Evolutionary conservation across 1,140 invertebrate genomes (phyloP), one percentile per base, ranked within the genome.

Genomic region (Chelonus insularis): DNA sequence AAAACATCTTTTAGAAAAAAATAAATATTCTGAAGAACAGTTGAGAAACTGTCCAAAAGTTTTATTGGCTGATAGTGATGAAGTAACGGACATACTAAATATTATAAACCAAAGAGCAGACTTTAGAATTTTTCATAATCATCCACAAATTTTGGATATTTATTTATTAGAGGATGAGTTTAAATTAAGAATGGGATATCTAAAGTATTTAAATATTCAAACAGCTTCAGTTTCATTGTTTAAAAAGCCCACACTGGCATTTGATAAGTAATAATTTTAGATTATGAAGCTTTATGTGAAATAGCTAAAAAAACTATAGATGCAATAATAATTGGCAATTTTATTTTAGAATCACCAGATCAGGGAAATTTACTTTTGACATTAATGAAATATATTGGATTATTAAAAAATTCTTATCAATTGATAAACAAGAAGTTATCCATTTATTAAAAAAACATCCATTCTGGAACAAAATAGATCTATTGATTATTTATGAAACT

Each of bases 111-210:
- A 71, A 39, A 81, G 82, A 7, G 83, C 86, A 54, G n/a, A n/a
- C n/a, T 77, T 86, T 12, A 70, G 73, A 25, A 32, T 82, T 25
- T 82, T 84, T 63, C 68, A 69, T 2, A 73, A 80, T 16, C 79
- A 86, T 77, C 82, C 82, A 23, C 73, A 78, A 64, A 79, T 86
- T 60, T 68, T 87, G 6, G 71, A 73, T 68, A 72, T 87, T 63
- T 76, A 86, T 20, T 50, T 74, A 18, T 75, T 79, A 57, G 83
- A 83, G 39, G 79, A 78, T 1, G 78, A 71, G 41, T 76, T 80
- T 2, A 71, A 76, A 23, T 67, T 77, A 29, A 78, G 85, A 54
- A 41, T 86, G 1, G 48, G 62, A 11, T 82, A 79, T 62, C 70
- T 87, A 21, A 69, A 79, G 59, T 65, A 72, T 14, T 11, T 55